A percentile compares a stretch with the other conserved stretches of the same genome.
Conservation (phyloP, 1,140 invertebrate genomes). For the Globodera ellingtonae region DNA sequence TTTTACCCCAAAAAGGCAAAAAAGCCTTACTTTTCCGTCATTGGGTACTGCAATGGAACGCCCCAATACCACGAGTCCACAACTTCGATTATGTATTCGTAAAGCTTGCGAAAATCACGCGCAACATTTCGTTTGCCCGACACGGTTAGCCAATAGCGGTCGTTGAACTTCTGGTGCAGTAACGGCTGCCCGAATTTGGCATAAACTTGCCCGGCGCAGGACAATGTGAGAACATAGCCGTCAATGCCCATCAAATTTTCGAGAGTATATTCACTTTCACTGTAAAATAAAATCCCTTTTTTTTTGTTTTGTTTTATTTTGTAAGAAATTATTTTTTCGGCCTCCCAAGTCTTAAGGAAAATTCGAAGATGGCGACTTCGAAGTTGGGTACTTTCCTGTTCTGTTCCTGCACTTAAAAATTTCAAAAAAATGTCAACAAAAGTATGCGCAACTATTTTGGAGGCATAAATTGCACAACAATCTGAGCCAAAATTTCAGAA, state of each 20-base stretch:
- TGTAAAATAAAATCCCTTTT: background rate
- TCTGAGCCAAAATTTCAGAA: too few relatives aligned
- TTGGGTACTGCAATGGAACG: constrained; percentile 18
- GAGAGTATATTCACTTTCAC: constrained; percentile 13
- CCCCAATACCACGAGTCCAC: constrained; percentile 29
- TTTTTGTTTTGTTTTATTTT: too few relatives aligned
- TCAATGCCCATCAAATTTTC: constrained; percentile 7
- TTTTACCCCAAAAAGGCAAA: background rate
- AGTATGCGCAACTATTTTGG: too few relatives aligned
- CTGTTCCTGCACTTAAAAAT: too few relatives aligned
- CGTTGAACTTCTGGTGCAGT: constrained; percentile 6
- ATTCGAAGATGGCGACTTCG: too few relatives aligned
- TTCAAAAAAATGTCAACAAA: too few relatives aligned
- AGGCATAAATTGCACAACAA: too few relatives aligned
- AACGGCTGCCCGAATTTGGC: constrained; percentile 23
- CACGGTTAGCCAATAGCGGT: background rate
- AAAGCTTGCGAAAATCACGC: constrained; percentile 29
- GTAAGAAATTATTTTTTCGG: too few relatives aligned
- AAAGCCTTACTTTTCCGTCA: constrained; percentile 30
- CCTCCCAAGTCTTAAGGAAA: too few relatives aligned
- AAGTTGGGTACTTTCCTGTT: too few relatives aligned
- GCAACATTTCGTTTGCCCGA: background rate
- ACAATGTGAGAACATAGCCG: constrained; percentile 23
- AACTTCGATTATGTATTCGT: constrained; percentile 37
- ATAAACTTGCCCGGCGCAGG: constrained; percentile 35